phyloP scores from a whole-genome alignment of 2,797 vertebrate species.

The Sitta carolinensis region DNA sequence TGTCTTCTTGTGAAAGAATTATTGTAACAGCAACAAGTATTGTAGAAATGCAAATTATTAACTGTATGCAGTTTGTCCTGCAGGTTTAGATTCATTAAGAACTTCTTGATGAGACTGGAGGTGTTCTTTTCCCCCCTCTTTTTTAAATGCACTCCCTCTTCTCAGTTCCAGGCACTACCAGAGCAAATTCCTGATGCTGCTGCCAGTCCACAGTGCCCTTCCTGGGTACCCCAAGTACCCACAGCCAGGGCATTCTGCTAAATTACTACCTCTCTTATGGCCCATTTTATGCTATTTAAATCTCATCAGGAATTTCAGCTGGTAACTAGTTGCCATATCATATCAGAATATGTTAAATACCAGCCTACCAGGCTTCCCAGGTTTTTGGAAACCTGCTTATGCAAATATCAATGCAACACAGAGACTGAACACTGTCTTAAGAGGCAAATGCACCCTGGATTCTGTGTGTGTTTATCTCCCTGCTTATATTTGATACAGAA shows the following conservation, averaged over 20 bases:
- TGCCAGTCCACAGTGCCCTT: background rate
- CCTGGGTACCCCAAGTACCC: background rate
- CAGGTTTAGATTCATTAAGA: background rate
- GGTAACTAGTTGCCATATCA: background rate
- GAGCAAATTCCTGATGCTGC: background rate
- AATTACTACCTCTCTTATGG: background rate
- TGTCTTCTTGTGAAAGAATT: background rate
- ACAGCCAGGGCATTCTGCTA: background rate
- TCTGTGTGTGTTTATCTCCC: background rate
- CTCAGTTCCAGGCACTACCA: background rate
- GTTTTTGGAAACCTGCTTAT: background rate
- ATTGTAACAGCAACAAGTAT: background rate
- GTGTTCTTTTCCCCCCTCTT: fast-evolving
- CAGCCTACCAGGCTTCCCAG: background rate
- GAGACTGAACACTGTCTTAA: background rate
- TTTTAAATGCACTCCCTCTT: background rate
- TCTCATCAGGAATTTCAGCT: background rate
- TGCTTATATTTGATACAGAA: background rate
- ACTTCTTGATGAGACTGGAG: background rate
- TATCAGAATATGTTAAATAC: background rate
- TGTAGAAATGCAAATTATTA: background rate
- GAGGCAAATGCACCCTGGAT: background rate
- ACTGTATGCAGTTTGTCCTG: background rate
- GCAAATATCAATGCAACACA: background rate
- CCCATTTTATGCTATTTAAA: background rate